Percentiles rank a stretch among this genome's conserved stretches.
Conservation (phyloP, 2,888 invertebrate genomes). For the Elysia crispata region DNA sequence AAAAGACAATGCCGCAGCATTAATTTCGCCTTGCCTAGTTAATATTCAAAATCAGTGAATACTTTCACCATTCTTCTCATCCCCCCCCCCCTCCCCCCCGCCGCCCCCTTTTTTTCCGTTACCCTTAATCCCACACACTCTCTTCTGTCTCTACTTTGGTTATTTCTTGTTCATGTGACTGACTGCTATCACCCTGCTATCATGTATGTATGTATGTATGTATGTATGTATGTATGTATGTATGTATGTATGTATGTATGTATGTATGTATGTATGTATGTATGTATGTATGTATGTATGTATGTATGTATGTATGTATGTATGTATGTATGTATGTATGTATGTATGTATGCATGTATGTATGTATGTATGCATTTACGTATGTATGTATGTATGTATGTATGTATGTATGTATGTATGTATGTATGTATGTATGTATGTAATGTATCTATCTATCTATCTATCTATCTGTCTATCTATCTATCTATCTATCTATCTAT, state of each 20-base stretch:
- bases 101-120: background rate
- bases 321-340: background rate
- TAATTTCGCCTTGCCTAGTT: too few relatives aligned
- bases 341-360: conserved; percentile 7
- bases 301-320: conserved; percentile 14
- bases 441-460: conserved; percentile 1
- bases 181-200: background rate
- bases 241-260: conserved; percentile 10
- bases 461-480: conserved; percentile 4
- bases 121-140: background rate
- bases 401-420: background rate
- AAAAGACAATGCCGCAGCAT: too few relatives aligned
- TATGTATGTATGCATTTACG: background rate
- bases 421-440: background rate
- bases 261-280: conserved; percentile 5
- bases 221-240: conserved; percentile 2
- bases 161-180: background rate
- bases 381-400: background rate
- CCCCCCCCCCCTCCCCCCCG: conserved; percentile 10
- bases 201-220: background rate
- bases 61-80: background rate
- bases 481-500: conserved; percentile 19
- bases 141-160: background rate
- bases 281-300: conserved; percentile 17
- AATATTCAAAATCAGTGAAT: too few relatives aligned